Evolutionary conservation across 2,113 vertebrate species (phyloP), one percentile per base, ranked within the genome.

Genomic region (Turdus rufiventris): DNA sequence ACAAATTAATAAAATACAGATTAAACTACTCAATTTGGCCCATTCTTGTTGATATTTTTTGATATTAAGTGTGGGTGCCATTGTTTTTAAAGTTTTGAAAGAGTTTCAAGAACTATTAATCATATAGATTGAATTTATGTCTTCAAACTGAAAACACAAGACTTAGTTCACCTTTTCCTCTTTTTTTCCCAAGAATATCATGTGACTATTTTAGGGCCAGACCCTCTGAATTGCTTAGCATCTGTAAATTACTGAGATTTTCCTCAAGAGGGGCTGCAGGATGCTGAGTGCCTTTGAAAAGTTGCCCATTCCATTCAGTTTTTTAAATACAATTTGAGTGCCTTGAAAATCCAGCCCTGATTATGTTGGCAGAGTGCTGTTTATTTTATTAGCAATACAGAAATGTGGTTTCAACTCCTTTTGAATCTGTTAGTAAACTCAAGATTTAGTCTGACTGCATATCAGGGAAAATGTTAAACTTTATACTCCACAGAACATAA

Each of bases 401-500:
- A 97, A 83, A 76, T 63, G 26, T 82, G 40, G 42, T 93, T 91
- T 93, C 31, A 86, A 70, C 28, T 93, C 74, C 60, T 88, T 91
- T 74, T 85, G 80, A 68, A 25, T 56, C 56, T 56, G 36, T 72
- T 94, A 78, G 66, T 51, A 92, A 97, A 90, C 84, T 87, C 61
- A 73, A 89, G 38, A 94, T 82, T 60, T 82, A 85, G 75, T 71
- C 87, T 83, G 89, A 88, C 76, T 91, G 57, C 5, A 1, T n/a
- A 83, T 40, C 77, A 63, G 8, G 66, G 71, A 87, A 77, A 88
- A 81, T 40, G 42, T 79, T 87, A 78, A 78, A 84, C 70, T 77
- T 51, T 15, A 61, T 78, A 26, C 16, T 17, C 36, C 47, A 63
- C 78, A 79, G 88, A 96, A 85, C 43, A 31, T 15, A 89, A 75